Conservation (phyloP, 2,888 invertebrate genomes). For the Eurytoma adleriae region DNA sequence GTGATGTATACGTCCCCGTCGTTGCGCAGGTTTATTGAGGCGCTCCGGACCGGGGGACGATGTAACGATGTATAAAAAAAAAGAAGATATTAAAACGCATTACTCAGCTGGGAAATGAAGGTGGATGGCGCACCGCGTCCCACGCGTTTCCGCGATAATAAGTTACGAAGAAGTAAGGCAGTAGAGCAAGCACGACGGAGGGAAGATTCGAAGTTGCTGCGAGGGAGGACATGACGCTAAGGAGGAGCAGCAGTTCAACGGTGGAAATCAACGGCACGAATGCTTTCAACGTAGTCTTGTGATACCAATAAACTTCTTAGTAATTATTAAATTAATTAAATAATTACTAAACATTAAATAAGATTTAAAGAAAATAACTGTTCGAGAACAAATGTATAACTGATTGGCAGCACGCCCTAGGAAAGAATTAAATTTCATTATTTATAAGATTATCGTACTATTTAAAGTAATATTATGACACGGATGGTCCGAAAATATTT, state of each 20-base stretch:
- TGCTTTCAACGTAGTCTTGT: slow-evolving; percentile 64
- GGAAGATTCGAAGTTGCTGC: neutral
- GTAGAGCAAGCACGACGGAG: slow-evolving; percentile 10
- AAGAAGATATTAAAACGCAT: slow-evolving; percentile 6
- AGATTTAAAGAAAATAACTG: slow-evolving; percentile 27
- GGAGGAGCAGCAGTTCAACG: slow-evolving; percentile 30
- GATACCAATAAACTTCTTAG: slow-evolving; percentile 65
- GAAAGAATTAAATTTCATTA: slow-evolving; percentile 34
- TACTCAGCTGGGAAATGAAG: slow-evolving; percentile 20
- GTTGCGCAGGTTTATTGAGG: no score
- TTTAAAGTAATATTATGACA: slow-evolving; percentile 14
- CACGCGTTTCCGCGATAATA: slow-evolving; percentile 49
- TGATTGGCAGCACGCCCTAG: slow-evolving; percentile 44
- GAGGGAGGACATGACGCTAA: slow-evolving; percentile 33
- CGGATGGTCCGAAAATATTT: slow-evolving; percentile 31
- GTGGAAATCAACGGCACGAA: slow-evolving; percentile 32
- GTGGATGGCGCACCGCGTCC: slow-evolving; percentile 25
- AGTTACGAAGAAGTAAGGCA: slow-evolving; percentile 21
- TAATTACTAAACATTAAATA: slow-evolving; percentile 44
- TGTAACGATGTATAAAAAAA: slow-evolving; percentile 39
- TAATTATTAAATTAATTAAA: slow-evolving; percentile 61
- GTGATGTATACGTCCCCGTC: slow-evolving; percentile 32
- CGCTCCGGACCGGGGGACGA: neutral
- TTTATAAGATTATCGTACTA: slow-evolving; percentile 47
- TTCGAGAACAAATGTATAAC: slow-evolving; percentile 44